These are phyloP conservation scores for Brachyopa scutellaris DNA, from an alignment of 2,888 invertebrate genomes.

Conservation along the genomic window DNA sequence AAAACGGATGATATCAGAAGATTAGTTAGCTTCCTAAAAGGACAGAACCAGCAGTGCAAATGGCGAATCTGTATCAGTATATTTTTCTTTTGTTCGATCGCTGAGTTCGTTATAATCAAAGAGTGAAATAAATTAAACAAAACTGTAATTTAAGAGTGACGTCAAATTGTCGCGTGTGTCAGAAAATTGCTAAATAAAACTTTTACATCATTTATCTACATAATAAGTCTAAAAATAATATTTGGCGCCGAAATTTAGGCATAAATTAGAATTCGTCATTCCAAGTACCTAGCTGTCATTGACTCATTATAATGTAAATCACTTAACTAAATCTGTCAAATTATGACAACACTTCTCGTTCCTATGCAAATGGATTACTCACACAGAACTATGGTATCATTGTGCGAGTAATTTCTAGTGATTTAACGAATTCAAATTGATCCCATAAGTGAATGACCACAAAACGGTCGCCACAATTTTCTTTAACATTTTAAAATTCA, in stretches of 20 bases:
- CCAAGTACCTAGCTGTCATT: slow-evolving; percentile 9
- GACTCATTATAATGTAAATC: slow-evolving; percentile 34
- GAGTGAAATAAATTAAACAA: no score
- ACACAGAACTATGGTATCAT: slow-evolving; percentile 8
- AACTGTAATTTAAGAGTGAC: no score
- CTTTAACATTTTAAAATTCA: neutral
- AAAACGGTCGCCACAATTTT: neutral
- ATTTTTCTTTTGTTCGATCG: no score
- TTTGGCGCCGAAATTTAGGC: neutral
- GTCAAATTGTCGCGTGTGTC: no score
- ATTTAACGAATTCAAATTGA: neutral
- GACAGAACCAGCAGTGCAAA: no score
- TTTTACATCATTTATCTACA: no score
- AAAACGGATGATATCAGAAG: no score
- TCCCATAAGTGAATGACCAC: neutral
- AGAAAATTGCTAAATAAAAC: no score
- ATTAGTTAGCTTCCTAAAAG: no score
- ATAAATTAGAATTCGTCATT: slow-evolving; percentile 8
- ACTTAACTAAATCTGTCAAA: slow-evolving; percentile 17
- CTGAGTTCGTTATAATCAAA: no score
- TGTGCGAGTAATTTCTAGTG: neutral
- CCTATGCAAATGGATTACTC: slow-evolving; percentile 25
- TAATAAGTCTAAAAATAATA: no score
- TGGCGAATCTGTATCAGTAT: no score
- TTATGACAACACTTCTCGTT: slow-evolving; percentile 5